Evolutionary conservation across 2,113 vertebrate species (phyloP).

Genomic region (Rhadina sibilatrix): DNA sequence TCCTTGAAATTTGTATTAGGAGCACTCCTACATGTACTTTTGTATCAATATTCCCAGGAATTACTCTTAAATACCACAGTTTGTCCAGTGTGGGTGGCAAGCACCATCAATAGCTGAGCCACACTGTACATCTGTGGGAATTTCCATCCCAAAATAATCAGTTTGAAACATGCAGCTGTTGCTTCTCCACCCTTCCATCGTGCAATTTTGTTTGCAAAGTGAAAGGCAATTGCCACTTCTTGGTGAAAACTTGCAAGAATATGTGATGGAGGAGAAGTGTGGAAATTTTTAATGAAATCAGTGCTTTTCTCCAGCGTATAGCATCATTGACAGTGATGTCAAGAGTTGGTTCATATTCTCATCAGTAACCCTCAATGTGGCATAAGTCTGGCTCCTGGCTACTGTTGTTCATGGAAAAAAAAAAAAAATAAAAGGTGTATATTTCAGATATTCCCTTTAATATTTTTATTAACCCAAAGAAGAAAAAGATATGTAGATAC

Average conservation of each 20-base stretch:
- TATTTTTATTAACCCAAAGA: not conserved
- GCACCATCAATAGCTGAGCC: not conserved
- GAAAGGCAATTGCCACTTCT: not conserved
- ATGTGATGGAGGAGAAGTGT: not conserved
- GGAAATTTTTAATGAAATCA: not conserved
- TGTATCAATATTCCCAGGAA: not conserved
- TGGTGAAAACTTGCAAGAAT: not conserved
- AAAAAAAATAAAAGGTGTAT: not conserved
- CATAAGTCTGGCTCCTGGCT: not conserved
- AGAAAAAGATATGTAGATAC: not conserved
- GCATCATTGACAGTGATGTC: not conserved
- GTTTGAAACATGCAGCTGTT: not conserved
- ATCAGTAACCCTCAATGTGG: not conserved
- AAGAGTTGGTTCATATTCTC: not conserved
- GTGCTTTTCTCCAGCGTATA: not conserved
- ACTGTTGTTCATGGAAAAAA: not conserved
- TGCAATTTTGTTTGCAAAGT: not conserved
- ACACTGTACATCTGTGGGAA: not conserved
- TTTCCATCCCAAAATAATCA: not conserved
- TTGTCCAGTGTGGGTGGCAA: not conserved
- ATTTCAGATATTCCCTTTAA: not conserved
- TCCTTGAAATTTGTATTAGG: not conserved
- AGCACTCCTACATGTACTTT: not conserved
- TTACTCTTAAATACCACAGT: not conserved
- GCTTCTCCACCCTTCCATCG: not conserved